These are phyloP conservation scores for Actenoides lindsayi DNA, from an alignment of 2,113 vertebrate species.

Conservation along the genomic window DNA sequence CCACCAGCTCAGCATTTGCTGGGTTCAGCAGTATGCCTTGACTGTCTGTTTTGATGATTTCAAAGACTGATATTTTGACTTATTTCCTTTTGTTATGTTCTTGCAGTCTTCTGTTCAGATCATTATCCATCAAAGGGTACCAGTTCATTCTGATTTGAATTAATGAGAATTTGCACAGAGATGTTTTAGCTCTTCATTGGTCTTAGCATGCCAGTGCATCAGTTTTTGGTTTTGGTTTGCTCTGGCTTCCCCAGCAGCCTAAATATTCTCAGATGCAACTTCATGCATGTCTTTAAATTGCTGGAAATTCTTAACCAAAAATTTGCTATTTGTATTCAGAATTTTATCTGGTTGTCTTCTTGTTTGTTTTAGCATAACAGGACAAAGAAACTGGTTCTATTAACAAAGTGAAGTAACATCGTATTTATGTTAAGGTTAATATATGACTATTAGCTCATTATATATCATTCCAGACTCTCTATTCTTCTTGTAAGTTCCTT, in stretches of 20 bases:
- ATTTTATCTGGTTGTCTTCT: background rate
- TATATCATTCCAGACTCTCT: background rate
- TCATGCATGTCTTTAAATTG: background rate
- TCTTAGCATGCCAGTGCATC: background rate
- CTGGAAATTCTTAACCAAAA: background rate
- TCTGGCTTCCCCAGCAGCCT: background rate
- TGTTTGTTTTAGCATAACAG: background rate
- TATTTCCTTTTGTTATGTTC: constrained; percentile 1
- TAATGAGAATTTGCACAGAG: background rate
- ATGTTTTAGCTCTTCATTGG: background rate
- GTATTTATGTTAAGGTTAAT: background rate
- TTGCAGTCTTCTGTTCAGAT: background rate
- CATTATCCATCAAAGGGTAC: background rate
- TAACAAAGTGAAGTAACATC: background rate
- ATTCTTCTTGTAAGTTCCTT: background rate
- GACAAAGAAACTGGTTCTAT: background rate
- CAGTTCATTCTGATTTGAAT: background rate
- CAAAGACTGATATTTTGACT: background rate
- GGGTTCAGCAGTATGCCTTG: background rate
- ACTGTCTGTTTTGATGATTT: background rate
- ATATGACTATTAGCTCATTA: background rate
- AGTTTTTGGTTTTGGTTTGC: background rate
- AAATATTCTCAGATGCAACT: background rate
- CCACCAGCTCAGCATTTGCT: background rate
- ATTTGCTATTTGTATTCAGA: background rate